A percentile compares a stretch with the other conserved stretches of the same genome.
phyloP scores from a whole-genome alignment of 1,140 invertebrate genomes.

The Ips nitidus region DNA sequence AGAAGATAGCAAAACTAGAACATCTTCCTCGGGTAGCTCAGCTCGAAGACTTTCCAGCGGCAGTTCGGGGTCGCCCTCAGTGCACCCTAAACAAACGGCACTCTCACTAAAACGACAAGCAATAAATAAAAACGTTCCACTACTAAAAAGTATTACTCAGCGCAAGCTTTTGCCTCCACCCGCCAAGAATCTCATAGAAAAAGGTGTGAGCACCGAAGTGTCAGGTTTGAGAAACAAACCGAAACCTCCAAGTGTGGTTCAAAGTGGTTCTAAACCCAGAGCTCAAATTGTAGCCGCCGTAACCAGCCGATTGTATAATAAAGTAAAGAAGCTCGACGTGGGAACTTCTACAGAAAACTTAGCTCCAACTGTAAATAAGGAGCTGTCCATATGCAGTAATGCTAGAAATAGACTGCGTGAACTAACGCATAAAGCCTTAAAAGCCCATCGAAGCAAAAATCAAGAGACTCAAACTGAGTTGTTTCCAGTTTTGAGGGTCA shows the following conservation, averaged over 20 bases:
- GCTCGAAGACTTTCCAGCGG: constrained; percentile 18
- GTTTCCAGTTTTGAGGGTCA: constrained; percentile 56
- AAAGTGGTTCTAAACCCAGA: constrained; percentile 47
- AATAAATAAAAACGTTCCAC: constrained; percentile 32
- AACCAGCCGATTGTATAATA: constrained; percentile 66
- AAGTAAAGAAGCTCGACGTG: constrained; percentile 60
- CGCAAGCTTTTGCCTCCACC: constrained; percentile 19
- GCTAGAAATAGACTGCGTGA: constrained; percentile 59
- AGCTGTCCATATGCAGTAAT: constrained; percentile 59
- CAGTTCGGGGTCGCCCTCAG: not conserved
- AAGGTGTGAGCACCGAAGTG: constrained; percentile 26
- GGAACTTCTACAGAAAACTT: constrained; percentile 52
- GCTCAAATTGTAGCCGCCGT: constrained; percentile 70
- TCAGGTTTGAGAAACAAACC: constrained; percentile 23
- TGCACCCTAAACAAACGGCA: constrained; percentile 31
- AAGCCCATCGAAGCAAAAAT: constrained; percentile 58
- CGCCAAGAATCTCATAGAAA: constrained; percentile 12
- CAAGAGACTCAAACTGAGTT: constrained; percentile 63
- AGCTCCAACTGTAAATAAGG: constrained; percentile 52
- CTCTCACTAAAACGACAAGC: constrained; percentile 35
- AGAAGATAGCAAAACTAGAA: constrained; percentile 10
- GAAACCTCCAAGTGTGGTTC: not conserved
- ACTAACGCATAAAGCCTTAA: constrained; percentile 58
- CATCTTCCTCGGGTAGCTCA: constrained; percentile 17
- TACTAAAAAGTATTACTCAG: constrained; percentile 30